Percentiles rank a stretch among this genome's conserved stretches.
Conservation (phyloP, 2,797 vertebrate genomes). For the Babyrousa celebensis region DNA sequence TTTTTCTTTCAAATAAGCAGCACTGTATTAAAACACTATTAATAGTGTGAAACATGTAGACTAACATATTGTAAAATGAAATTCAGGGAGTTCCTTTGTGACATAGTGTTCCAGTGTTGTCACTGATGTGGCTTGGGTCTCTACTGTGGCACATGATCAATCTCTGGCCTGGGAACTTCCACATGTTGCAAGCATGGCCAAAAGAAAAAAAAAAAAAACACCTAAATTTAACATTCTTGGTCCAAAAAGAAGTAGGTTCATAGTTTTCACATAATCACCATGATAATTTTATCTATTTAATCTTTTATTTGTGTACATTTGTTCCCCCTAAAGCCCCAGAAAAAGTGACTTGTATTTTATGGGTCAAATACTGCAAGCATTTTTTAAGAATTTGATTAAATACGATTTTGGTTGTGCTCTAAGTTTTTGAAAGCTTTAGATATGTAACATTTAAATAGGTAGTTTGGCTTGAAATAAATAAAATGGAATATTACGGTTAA, state of each 20-base stretch:
- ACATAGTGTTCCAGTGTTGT: no score
- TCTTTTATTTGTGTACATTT: background rate
- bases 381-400: background rate
- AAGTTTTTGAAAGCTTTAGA: background rate
- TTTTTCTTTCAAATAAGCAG: background rate
- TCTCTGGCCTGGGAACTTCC: no score
- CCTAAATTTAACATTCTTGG: background rate
- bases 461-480: constrained; percentile 25
- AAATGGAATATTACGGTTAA: background rate
- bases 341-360: background rate
- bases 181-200: no score
- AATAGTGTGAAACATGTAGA: background rate
- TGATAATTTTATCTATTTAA: background rate
- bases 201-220: no score
- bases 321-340: background rate
- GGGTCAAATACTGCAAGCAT: background rate
- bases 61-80: background rate
- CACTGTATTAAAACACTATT: background rate
- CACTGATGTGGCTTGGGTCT: no score
- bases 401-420: background rate
- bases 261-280: background rate
- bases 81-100: no score
- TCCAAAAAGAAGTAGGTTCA: background rate
- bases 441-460: background rate
- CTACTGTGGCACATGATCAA: no score